Evolutionary conservation across 1,140 invertebrate genomes (phyloP).

Genomic region (Lasaia peninsularis): DNA sequence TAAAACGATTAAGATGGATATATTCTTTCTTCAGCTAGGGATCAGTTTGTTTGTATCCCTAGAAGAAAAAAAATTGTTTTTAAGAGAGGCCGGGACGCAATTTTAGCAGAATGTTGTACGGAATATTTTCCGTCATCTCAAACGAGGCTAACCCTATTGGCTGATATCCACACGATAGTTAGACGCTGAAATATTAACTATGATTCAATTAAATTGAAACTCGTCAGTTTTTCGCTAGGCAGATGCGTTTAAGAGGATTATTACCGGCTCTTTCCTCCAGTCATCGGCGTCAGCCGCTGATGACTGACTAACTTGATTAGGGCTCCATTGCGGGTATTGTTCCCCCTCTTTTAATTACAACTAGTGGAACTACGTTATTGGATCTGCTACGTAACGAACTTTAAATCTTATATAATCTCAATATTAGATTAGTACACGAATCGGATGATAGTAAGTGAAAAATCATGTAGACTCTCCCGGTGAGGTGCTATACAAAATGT

Average conservation of each 20-base stretch:
- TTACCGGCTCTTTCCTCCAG: slow-evolving; percentile 40
- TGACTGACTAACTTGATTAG: slow-evolving; percentile 50
- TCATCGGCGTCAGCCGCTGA: slow-evolving; percentile 49
- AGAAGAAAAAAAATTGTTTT: too few species aligned
- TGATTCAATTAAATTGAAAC: not conserved
- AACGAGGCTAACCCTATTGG: too few species aligned
- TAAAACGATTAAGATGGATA: too few species aligned
- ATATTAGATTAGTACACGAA: not conserved
- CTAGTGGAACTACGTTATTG: slow-evolving; percentile 41
- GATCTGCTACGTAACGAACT: slow-evolving; percentile 8
- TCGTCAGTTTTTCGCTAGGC: slow-evolving; percentile 21
- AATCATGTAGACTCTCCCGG: not conserved
- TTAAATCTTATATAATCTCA: not conserved
- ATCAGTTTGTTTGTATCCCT: too few species aligned
- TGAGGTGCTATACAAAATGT: too few species aligned
- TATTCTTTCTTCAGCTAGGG: too few species aligned
- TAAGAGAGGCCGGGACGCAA: too few species aligned
- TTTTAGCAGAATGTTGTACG: too few species aligned
- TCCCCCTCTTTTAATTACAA: slow-evolving; percentile 44
- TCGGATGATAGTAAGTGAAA: not conserved
- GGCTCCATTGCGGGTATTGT: slow-evolving; percentile 39
- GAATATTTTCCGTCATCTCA: too few species aligned
- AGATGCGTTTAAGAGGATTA: slow-evolving; percentile 39
- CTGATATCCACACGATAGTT: too few species aligned
- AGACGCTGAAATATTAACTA: not conserved